Evolutionary conservation across 2,888 invertebrate genomes (phyloP).

Genomic region (Epinotia nisella): DNA sequence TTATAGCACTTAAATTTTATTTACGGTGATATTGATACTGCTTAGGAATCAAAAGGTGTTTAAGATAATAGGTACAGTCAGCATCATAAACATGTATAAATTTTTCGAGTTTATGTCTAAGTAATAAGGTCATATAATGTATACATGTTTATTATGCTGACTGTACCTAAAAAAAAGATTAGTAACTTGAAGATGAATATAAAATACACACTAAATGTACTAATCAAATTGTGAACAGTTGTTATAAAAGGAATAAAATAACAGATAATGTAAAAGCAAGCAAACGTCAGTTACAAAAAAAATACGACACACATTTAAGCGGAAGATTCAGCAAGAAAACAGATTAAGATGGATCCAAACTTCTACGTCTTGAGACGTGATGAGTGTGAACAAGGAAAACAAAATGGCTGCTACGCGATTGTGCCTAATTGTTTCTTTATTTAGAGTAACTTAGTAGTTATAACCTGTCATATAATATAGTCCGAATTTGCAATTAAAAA

Average conservation of each 20-base stretch:
- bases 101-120: too few species aligned
- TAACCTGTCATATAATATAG: too few species aligned
- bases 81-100: too few species aligned
- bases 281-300: background rate
- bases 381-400: background rate
- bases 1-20: background rate
- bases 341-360: background rate
- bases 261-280: background rate
- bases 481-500: too few species aligned
- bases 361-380: background rate
- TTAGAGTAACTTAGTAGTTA: too few species aligned
- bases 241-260: background rate
- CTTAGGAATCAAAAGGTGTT: background rate
- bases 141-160: too few species aligned
- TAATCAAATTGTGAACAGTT: background rate
- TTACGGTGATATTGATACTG: background rate
- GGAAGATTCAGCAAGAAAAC: background rate
- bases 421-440: too few species aligned
- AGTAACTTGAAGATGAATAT: background rate
- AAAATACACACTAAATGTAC: background rate
- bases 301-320: constrained; percentile 1
- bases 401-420: too few species aligned
- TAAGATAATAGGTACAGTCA: background rate
- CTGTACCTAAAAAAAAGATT: background rate
- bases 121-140: too few species aligned